Conservation (phyloP, 2,113 vertebrate genomes). For the Aplodontia rufa region DNA sequence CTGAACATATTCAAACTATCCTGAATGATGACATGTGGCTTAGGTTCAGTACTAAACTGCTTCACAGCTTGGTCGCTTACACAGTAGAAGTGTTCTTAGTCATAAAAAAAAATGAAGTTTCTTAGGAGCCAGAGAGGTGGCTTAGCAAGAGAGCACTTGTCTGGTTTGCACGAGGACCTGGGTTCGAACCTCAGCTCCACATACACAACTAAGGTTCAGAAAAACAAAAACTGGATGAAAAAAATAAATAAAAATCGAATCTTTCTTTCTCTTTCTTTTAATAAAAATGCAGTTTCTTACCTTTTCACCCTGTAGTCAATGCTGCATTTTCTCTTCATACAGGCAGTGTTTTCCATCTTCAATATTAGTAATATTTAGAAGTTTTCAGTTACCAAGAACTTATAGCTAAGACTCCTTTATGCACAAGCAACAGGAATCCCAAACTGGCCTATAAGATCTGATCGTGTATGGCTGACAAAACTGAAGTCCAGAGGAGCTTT, state of each 20-base stretch:
- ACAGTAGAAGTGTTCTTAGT: background rate
- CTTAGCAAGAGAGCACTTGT: too few species aligned
- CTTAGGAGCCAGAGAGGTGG: too few species aligned
- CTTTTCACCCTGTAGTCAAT: background rate
- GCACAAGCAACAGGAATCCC: background rate
- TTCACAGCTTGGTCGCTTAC: background rate
- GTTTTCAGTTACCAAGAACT: background rate
- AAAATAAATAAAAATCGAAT: too few species aligned
- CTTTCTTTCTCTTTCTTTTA: too few species aligned
- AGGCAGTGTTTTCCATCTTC: background rate
- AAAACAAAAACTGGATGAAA: too few species aligned
- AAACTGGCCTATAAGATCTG: background rate
- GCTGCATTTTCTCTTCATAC: background rate
- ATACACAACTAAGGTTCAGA: too few species aligned
- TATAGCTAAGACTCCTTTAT: background rate
- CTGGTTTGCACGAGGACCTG: too few species aligned
- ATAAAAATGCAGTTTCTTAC: background rate
- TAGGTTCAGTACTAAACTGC: background rate
- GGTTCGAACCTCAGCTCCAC: too few species aligned
- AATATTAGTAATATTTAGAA: background rate
- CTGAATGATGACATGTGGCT: background rate
- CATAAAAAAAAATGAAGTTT: background rate
- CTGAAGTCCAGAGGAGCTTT: background rate
- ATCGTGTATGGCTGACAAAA: background rate
- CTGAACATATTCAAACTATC: background rate